Conservation (phyloP, 92 coral and sea anemone genomes). For the Porites divaricata region DNA sequence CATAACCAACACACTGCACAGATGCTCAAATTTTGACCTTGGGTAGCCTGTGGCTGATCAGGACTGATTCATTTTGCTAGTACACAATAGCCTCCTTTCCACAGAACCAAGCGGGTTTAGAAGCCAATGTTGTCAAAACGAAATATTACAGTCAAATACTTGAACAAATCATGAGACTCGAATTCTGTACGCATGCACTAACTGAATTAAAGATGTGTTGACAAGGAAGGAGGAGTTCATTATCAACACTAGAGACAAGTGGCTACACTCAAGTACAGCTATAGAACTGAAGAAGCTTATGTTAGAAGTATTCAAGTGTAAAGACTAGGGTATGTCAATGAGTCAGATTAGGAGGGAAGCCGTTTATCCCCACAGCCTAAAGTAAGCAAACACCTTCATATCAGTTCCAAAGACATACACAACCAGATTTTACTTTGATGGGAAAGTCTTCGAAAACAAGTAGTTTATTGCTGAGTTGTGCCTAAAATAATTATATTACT, state of each 20-base stretch:
- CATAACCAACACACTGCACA: too few species aligned
- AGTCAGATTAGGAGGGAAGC: slow-evolving; percentile 78
- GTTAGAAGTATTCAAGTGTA: slow-evolving; percentile 71
- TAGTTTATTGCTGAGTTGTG: slow-evolving; percentile 69
- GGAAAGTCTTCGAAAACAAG: slow-evolving; percentile 94
- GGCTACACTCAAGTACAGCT: slow-evolving; percentile 83
- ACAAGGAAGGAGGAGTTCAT: slow-evolving; percentile 97
- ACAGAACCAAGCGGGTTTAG: slow-evolving; percentile 91
- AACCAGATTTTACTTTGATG: slow-evolving; percentile 90
- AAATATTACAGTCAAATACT: slow-evolving; percentile 92
- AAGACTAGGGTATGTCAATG: slow-evolving; percentile 80
- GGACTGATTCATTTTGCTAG: too few species aligned
- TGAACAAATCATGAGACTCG: slow-evolving; percentile 75
- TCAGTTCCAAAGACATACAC: slow-evolving; percentile 76
- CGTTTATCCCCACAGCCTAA: slow-evolving; percentile 83
- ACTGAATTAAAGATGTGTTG: slow-evolving; percentile 95
- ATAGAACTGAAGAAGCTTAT: slow-evolving; percentile 85
- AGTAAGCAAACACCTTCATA: slow-evolving; percentile 79
- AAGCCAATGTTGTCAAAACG: slow-evolving; percentile 93
- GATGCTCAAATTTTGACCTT: too few species aligned
- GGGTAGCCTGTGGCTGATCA: too few species aligned
- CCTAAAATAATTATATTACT: not conserved
- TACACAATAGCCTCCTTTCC: not conserved
- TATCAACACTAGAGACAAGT: slow-evolving; percentile 79
- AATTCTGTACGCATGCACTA: slow-evolving; percentile 94